These are phyloP conservation scores for Nanorana parkeri DNA, from an alignment of 2,113 vertebrate genomes.

Conservation along the genomic window DNA sequence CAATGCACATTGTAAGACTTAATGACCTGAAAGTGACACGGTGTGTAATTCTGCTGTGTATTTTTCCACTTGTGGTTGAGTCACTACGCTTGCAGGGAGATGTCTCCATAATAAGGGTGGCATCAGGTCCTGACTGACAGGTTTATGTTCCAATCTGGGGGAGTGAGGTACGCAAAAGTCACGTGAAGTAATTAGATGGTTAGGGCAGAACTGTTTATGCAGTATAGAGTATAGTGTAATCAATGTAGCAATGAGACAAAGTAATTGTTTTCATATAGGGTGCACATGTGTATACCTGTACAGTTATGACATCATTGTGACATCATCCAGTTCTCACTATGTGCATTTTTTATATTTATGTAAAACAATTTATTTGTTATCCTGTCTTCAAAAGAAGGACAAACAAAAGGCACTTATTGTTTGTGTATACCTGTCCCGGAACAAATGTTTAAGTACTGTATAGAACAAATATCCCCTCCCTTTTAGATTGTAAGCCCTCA, in stretches of 20 bases:
- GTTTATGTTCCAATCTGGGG: conserved; percentile 38
- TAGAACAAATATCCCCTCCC: too few relatives aligned
- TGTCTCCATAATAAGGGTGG: conserved; percentile 31
- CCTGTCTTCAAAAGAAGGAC: too few relatives aligned
- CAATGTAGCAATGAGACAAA: neutral
- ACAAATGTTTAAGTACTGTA: too few relatives aligned
- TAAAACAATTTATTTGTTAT: too few relatives aligned
- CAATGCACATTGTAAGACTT: conserved; percentile 12
- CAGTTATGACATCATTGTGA: conserved; percentile 6
- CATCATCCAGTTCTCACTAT: neutral
- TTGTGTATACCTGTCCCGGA: too few relatives aligned
- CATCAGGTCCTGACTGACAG: conserved; percentile 47
- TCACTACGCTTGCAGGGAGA: conserved; percentile 39
- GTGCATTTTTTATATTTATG: too few relatives aligned
- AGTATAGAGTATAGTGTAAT: neutral
- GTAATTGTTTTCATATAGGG: neutral
- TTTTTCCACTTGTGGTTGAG: conserved; percentile 44
- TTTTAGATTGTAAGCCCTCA: too few relatives aligned
- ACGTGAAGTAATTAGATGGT: conserved; percentile 29
- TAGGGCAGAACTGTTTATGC: conserved; percentile 3
- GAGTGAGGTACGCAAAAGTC: conserved; percentile 6
- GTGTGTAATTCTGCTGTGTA: conserved; percentile 12
- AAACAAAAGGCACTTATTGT: too few relatives aligned
- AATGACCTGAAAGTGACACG: conserved; percentile 12
- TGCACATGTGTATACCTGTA: neutral